Percentiles rank a stretch among this genome's conserved stretches.
phyloP scores from a whole-genome alignment of 2,888 invertebrate species.

The Pyrochroa serraticornis region DNA sequence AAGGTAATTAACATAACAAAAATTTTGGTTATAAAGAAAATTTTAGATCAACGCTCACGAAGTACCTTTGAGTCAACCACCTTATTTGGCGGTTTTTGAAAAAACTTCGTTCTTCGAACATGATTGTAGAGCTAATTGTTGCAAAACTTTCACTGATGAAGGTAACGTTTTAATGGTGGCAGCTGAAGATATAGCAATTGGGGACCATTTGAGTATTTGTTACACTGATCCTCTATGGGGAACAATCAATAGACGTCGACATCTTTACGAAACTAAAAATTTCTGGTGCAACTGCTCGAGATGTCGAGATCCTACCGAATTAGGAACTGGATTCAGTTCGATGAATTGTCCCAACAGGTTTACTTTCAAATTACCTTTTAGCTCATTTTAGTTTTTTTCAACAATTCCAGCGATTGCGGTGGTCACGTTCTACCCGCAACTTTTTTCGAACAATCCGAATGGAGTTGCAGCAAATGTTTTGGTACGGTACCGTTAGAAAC shows the following conservation, averaged over 20 bases:
- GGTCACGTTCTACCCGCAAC: neutral
- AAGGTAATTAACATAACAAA: constrained; percentile 62
- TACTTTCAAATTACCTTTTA: no score
- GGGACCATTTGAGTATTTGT: constrained; percentile 76
- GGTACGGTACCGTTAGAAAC: neutral
- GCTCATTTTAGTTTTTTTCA: no score
- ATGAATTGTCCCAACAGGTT: constrained; percentile 66
- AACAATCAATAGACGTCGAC: constrained; percentile 73
- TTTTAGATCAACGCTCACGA: constrained; percentile 79
- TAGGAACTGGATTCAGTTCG: constrained; percentile 74
- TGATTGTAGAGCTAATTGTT: constrained; percentile 80
- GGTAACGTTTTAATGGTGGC: constrained; percentile 69
- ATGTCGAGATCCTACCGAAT: constrained; percentile 75
- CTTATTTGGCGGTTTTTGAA: constrained; percentile 72
- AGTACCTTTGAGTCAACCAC: constrained; percentile 75
- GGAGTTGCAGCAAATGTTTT: neutral
- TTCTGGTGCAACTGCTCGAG: constrained; percentile 75
- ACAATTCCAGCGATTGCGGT: neutral
- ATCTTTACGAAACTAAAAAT: constrained; percentile 77
- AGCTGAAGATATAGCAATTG: constrained; percentile 64
- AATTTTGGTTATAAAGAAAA: neutral
- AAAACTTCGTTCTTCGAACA: constrained; percentile 79
- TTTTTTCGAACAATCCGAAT: neutral
- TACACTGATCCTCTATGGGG: constrained; percentile 87
- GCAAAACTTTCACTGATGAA: constrained; percentile 76